These are phyloP conservation scores for Resseliella maxima DNA, from an alignment of 2,888 invertebrate species.

Conservation along the genomic window DNA sequence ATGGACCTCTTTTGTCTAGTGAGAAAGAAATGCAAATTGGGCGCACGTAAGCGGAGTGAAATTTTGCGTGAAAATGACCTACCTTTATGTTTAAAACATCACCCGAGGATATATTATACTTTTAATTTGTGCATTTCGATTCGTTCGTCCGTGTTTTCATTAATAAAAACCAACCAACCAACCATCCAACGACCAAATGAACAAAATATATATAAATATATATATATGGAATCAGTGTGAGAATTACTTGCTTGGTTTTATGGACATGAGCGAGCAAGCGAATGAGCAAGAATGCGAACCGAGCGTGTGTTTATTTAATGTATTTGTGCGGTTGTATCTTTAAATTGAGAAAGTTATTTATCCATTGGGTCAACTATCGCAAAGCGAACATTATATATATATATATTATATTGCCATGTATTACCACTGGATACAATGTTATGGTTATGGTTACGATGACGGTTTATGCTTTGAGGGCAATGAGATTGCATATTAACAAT, in stretches of 20 bases:
- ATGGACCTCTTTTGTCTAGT: neutral
- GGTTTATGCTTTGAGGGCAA: neutral
- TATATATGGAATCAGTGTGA: too few species aligned
- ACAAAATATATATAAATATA: too few species aligned
- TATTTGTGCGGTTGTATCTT: neutral
- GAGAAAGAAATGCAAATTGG: conserved; percentile 1
- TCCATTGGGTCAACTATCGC: neutral
- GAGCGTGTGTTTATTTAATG: neutral
- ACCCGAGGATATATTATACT: neutral
- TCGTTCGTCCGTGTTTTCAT: conserved; percentile 14
- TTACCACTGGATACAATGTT: too few species aligned
- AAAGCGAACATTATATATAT: neutral
- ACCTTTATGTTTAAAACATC: neutral
- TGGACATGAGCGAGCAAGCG: neutral
- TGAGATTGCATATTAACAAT: conserved; percentile 14
- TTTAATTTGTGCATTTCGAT: conserved; percentile 4
- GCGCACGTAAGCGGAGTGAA: neutral
- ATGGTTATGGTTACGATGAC: neutral
- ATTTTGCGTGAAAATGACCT: neutral
- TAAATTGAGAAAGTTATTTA: conserved; percentile 39
- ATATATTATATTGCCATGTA: too few species aligned
- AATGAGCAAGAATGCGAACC: neutral
- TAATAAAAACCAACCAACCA: too few species aligned
- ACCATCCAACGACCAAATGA: too few species aligned
- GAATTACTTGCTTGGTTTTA: neutral